phyloP scores from a whole-genome alignment of 1,140 invertebrate species.

The Brachionus asplanchnoidis region DNA sequence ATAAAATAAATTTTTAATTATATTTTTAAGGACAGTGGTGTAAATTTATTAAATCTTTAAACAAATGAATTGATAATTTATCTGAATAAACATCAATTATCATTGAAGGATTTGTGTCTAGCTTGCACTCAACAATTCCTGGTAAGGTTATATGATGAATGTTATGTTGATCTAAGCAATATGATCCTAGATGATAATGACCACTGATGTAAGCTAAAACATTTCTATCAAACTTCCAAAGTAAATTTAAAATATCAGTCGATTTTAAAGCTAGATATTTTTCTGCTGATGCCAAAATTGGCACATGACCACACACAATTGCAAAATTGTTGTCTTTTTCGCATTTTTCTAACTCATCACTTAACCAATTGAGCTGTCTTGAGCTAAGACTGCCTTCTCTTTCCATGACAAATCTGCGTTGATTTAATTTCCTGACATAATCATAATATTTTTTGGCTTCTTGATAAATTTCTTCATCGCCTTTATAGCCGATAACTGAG shows the following conservation, averaged over 20 bases:
- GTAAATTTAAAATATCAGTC: slow-evolving; percentile 47
- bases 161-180: slow-evolving; percentile 47
- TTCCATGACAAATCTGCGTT: slow-evolving; percentile 48
- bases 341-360: slow-evolving; percentile 46
- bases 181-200: slow-evolving; percentile 50
- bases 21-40: too few species aligned
- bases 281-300: slow-evolving; percentile 45
- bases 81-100: slow-evolving; percentile 49
- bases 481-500: slow-evolving; percentile 48
- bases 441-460: slow-evolving; percentile 44
- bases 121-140: slow-evolving; percentile 50
- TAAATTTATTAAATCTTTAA: neutral
- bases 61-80: slow-evolving; percentile 43
- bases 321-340: slow-evolving; percentile 44
- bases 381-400: slow-evolving; percentile 53
- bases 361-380: slow-evolving; percentile 52
- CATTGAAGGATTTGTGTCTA: slow-evolving; percentile 47
- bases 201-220: slow-evolving; percentile 50
- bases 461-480: slow-evolving; percentile 42
- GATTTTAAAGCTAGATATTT: slow-evolving; percentile 50
- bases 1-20: too few species aligned
- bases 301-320: slow-evolving; percentile 49
- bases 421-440: slow-evolving; percentile 46
- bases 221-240: slow-evolving; percentile 45
- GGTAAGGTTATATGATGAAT: slow-evolving; percentile 50